Evolutionary conservation across 2,797 vertebrate genomes (phyloP).

Genomic region (Mionectes olivaceus): DNA sequence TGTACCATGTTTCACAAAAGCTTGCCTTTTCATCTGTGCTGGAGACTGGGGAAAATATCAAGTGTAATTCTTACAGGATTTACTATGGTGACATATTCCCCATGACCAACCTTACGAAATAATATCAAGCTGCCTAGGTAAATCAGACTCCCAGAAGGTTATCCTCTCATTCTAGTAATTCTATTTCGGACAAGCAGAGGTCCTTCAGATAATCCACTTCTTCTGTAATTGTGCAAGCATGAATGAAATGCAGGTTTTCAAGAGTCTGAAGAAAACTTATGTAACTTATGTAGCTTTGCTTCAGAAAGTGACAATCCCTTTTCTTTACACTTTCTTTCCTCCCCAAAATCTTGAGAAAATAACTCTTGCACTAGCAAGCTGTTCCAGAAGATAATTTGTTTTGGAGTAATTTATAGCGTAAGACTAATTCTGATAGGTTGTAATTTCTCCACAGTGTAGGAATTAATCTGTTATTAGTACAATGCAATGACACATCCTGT

Average conservation of each 20-base stretch:
- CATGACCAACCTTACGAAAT: slow-evolving; percentile 3
- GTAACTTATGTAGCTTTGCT: neutral
- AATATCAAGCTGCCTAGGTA: slow-evolving; percentile 15
- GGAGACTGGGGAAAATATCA: neutral
- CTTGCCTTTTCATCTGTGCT: neutral
- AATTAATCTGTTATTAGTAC: slow-evolving; percentile 46
- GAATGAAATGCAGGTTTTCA: neutral
- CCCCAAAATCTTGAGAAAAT: neutral
- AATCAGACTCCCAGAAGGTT: slow-evolving; percentile 37
- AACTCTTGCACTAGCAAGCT: neutral
- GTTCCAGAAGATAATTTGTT: neutral
- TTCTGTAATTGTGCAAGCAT: neutral
- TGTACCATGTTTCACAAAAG: neutral
- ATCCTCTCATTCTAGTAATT: neutral
- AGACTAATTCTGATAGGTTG: neutral
- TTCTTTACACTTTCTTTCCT: neutral
- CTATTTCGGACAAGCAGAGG: slow-evolving; percentile 6
- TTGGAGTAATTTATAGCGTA: neutral
- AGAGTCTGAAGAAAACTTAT: neutral
- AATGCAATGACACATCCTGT: neutral
- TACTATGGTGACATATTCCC: neutral
- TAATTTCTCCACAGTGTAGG: neutral
- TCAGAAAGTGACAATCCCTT: neutral
- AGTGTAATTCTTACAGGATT: slow-evolving; percentile 27
- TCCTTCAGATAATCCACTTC: slow-evolving; percentile 23